Base-by-base conservation (phyloP, 2,888 invertebrate genomes). In the Linnaemya vulpina region DNA sequence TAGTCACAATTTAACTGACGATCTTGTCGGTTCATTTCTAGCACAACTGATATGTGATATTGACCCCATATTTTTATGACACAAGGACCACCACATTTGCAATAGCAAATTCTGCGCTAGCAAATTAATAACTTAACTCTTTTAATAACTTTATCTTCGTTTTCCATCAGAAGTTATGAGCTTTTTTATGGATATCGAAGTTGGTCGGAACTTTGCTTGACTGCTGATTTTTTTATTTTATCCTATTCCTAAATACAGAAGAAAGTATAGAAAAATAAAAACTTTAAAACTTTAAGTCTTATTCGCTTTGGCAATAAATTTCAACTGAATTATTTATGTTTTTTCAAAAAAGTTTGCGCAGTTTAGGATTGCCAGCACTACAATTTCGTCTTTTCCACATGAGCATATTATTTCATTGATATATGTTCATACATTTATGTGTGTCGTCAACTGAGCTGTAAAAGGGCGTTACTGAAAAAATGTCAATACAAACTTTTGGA, bases 261-360 rank as follows among this genome's bases (percentile, higher is more conserved):
- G 38, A 7, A 62, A 70, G 35, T 46, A 58, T 25, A 22, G 55
- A 35, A 67, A 38, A 9, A 51, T 25, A 30, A 82, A 76, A 82
- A 76, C 65, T 70, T 70, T 25, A 49, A 71, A 82, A 76, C 63
- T 76, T 76, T 58, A 51, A 58, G 71, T 65, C 76, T 76, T 82
- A 76, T 43, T 11, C 58, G 65, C 53, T 82, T 82, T 51, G 70
- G 43, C 58, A 51, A 71, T 82, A 82, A 71, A 71, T 82, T 77
- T 82, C 76, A 82, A 82, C 71, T 77, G 65, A 77, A 67, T 71
- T 70, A 77, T 77, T 82, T 77, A 71, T 82, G 65, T 11, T 71
- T 71, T 65, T 71, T 63, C n/a, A 77, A 20, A 0, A 75, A 77
- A 82, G 63, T 76, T 76, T 77, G 10, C 30, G 49, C 11, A 55